phyloP scores from a whole-genome alignment of 2,797 vertebrate species.

The Dryobates pubescens region DNA sequence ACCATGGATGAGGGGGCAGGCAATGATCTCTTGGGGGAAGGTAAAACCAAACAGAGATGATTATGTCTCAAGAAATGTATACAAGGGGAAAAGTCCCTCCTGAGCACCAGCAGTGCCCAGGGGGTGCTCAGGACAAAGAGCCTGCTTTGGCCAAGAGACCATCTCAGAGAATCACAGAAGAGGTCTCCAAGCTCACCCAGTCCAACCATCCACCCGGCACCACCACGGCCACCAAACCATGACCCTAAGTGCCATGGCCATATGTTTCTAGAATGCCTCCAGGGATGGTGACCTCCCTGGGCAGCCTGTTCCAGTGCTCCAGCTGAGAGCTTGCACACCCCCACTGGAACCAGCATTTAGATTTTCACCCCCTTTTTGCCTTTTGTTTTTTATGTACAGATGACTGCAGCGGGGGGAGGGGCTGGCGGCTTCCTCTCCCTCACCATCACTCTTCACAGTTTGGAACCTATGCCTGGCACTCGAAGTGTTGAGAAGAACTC shows the following conservation, averaged over 20 bases:
- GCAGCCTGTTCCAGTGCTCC: neutral
- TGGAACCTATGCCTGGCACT: neutral
- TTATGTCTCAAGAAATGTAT: neutral
- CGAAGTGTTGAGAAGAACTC: neutral
- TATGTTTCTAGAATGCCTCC: too few relatives aligned
- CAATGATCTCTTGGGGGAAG: neutral
- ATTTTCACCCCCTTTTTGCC: neutral
- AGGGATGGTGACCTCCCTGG: too few relatives aligned
- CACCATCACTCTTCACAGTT: rapidly evolving
- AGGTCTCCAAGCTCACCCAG: too few relatives aligned
- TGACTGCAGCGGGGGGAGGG: neutral
- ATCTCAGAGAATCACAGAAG: neutral
- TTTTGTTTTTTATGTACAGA: neutral
- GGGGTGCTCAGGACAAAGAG: neutral
- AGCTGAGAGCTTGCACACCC: neutral
- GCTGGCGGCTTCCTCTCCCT: neutral
- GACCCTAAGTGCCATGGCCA: too few relatives aligned
- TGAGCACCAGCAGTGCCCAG: neutral
- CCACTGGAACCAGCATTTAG: neutral
- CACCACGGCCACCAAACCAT: too few relatives aligned
- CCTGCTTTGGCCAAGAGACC: neutral
- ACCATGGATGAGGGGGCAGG: rapidly evolving
- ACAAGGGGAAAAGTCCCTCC: neutral
- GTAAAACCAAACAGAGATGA: neutral
- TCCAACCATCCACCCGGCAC: too few relatives aligned